phyloP scores from a whole-genome alignment of 2,113 vertebrate species.

The Sardina pilchardus region DNA sequence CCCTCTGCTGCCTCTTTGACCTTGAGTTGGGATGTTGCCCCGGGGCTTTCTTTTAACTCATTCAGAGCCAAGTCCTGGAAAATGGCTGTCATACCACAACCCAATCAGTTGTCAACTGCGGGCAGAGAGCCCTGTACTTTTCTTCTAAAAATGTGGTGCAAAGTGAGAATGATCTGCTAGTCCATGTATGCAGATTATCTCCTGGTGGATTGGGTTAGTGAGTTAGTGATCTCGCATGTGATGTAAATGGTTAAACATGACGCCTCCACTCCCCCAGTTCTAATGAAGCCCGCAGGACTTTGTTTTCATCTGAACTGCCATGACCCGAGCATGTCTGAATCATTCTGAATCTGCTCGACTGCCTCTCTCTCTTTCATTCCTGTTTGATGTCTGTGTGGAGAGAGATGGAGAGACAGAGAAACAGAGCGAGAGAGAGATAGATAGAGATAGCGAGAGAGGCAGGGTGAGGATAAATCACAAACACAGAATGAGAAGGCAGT shows the following conservation, averaged over 20 bases:
- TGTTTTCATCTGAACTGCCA: slow-evolving; percentile 68
- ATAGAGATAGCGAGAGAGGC: neutral
- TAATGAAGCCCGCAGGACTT: slow-evolving; percentile 61
- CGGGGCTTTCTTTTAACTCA: slow-evolving; percentile 52
- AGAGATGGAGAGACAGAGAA: slow-evolving; percentile 9
- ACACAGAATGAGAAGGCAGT: neutral
- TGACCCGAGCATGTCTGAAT: slow-evolving; percentile 72
- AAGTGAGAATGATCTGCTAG: neutral
- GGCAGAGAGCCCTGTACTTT: neutral
- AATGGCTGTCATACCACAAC: neutral
- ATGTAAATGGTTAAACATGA: slow-evolving; percentile 56
- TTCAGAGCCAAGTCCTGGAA: slow-evolving; percentile 35
- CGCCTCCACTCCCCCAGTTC: slow-evolving; percentile 29
- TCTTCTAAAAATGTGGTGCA: neutral
- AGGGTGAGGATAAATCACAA: neutral
- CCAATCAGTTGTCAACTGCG: neutral
- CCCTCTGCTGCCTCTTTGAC: slow-evolving; percentile 38
- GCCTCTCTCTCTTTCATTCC: slow-evolving; percentile 52
- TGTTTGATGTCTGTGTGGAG: slow-evolving; percentile 45
- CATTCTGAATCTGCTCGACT: slow-evolving; percentile 65
- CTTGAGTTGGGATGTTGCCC: slow-evolving; percentile 61
- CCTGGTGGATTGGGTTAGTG: neutral
- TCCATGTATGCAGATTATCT: neutral
- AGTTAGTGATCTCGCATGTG: slow-evolving; percentile 39
- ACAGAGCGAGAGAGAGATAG: slow-evolving; percentile 26